phyloP scores from a whole-genome alignment of 2,888 invertebrate species.

The Zaprionus obscuricornis region DNA sequence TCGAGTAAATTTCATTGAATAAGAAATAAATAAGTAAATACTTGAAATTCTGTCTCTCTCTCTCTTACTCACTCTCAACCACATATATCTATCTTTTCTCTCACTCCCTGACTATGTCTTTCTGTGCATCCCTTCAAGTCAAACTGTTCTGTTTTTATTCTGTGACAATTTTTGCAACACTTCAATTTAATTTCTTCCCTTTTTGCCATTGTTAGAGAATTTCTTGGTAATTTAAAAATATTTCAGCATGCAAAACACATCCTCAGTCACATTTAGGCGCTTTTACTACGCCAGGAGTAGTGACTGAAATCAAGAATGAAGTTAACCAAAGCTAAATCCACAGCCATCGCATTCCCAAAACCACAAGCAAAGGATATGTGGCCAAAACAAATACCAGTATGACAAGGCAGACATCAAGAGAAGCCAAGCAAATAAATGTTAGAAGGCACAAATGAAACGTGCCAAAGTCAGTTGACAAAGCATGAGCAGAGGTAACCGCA shows the following conservation, averaged over 20 bases:
- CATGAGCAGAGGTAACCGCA: slow-evolving; percentile 48
- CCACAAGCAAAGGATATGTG: slow-evolving; percentile 45
- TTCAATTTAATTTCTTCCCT: slow-evolving; percentile 37
- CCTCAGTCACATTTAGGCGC: slow-evolving; percentile 47
- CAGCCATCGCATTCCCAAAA: too few species aligned
- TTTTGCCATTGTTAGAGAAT: slow-evolving; percentile 10
- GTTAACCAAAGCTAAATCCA: slow-evolving; percentile 25
- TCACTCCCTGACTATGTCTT: background rate
- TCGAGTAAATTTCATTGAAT: slow-evolving; percentile 68
- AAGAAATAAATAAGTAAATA: slow-evolving; percentile 78
- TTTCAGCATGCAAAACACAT: slow-evolving; percentile 73
- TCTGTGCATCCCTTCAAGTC: too few species aligned
- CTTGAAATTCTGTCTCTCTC: slow-evolving; percentile 55
- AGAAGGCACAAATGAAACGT: slow-evolving; percentile 67
- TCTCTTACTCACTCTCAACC: slow-evolving; percentile 1
- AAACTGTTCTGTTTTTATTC: too few species aligned
- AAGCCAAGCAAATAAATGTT: slow-evolving; percentile 72
- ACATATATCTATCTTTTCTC: slow-evolving; percentile 1
- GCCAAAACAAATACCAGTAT: slow-evolving; percentile 49
- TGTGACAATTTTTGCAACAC: slow-evolving; percentile 53
- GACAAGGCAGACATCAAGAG: slow-evolving; percentile 44
- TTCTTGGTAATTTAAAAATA: slow-evolving; percentile 43
- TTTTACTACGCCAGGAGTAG: slow-evolving; percentile 46
- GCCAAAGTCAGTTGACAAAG: slow-evolving; percentile 58
- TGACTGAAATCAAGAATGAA: slow-evolving; percentile 38